Percentiles rank a stretch among this genome's conserved stretches.
Evolutionary conservation across 1,140 invertebrate genomes (phyloP).

Genomic region (Tetraneura akinire): DNA sequence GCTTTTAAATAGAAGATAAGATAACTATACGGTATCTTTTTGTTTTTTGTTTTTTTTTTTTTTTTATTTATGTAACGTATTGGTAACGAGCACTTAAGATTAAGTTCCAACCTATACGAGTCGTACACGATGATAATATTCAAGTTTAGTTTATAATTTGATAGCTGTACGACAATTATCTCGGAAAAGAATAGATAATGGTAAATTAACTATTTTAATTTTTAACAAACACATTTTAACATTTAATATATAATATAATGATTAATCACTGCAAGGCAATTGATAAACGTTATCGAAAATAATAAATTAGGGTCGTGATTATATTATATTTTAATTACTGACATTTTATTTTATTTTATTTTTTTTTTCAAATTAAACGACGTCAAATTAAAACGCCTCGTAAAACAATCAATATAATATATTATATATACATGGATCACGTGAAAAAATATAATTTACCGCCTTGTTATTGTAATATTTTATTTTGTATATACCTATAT

Average conservation of each 20-base stretch:
- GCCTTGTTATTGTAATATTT: no score
- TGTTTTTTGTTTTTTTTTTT: no score
- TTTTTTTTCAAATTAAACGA: not conserved
- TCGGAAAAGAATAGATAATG: not conserved
- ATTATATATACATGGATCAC: not conserved
- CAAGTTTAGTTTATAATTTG: constrained; percentile 5
- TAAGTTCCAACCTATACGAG: constrained; percentile 11
- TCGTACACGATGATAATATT: not conserved
- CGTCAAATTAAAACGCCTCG: not conserved
- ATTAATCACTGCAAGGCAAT: not conserved
- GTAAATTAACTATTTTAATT: not conserved
- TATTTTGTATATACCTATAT: no score
- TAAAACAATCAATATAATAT: not conserved
- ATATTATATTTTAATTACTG: not conserved
- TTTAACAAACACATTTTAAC: not conserved
- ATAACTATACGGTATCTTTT: constrained; percentile 13
- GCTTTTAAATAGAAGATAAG: constrained; percentile 46
- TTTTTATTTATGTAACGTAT: not conserved
- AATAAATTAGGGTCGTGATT: not conserved
- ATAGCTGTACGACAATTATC: not conserved
- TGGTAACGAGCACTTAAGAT: constrained; percentile 19
- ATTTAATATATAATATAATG: not conserved
- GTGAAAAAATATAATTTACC: not conserved
- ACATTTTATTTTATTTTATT: not conserved
- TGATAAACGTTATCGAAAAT: constrained; percentile 13